Evolutionary conservation across 2,113 vertebrate species (phyloP), one percentile per base, ranked within the genome.

Genomic region (Coptodon bakossiorum): DNA sequence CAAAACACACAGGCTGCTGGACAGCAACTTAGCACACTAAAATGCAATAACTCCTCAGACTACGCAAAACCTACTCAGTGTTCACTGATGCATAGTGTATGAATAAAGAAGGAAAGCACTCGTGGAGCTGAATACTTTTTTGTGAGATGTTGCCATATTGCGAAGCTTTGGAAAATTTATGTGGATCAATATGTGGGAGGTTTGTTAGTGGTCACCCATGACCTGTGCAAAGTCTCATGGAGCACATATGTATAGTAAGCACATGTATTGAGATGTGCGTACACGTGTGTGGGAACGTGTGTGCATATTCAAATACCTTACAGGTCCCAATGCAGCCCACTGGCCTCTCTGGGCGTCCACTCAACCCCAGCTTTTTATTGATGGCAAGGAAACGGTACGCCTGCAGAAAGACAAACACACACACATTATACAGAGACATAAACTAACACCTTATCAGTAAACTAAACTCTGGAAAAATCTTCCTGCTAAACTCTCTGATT

Each of bases 251-350:
- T 43, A 73, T 22, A 45, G 8, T 29, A 68, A 40, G 59, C 31
- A 43, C 24, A 31, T 53, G 24, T 27, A 9, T 4, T 81, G 80
- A 40, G 24, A 45, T 45, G n/a, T 10, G 56, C 71, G 29, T 38
- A 3, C 11, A 38, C 1, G 7, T 59, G 43, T 73, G 68, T 81
- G 45, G 9, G 56, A 57, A 36, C 27, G 13, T 40, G 27, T 82
- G 59, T 31, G 13, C 13, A 68, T 38, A 63, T 57, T 17, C 4
- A 40, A 48, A 76, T 76, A 99, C 99, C 98, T 99, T 99, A 95
- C 98, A 99, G 63, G 98, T 98, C 71, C 99, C 99, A 2, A 99
- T 98, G 93, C 98, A 99, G 91, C 99, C 99, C 86, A 99, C 96
- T 5, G 98, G 99, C 78, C 99, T 96, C 12, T 99, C 98, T 0